Conservation (phyloP, 2,888 invertebrate species). For the Empis livida region DNA sequence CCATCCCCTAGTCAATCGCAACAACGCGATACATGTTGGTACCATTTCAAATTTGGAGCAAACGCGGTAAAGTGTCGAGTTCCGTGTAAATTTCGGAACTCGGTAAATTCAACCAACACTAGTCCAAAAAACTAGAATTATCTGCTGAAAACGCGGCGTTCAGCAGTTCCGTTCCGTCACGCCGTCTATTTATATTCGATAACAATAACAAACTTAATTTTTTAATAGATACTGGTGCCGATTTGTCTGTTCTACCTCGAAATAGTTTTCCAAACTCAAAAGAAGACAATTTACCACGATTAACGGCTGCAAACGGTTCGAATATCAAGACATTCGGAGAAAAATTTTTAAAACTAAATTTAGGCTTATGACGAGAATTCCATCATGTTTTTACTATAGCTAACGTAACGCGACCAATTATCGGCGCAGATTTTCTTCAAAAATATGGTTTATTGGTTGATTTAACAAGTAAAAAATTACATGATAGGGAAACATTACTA, state of each 20-base stretch:
- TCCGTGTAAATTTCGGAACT: neutral
- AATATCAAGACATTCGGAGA: neutral
- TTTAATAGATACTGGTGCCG: neutral
- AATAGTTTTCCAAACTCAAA: neutral
- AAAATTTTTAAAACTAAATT: neutral
- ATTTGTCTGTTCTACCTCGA: neutral
- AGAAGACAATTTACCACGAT: neutral
- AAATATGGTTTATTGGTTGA: neutral
- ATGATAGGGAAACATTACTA: neutral
- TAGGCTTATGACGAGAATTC: neutral
- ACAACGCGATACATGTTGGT: neutral
- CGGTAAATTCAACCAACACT: neutral
- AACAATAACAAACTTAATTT: neutral
- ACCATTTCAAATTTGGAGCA: neutral
- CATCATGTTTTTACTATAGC: neutral
- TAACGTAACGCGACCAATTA: slow-evolving; percentile 8
- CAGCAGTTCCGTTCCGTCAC: neutral
- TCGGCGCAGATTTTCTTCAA: slow-evolving; percentile 9
- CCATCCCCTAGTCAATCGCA: too few species aligned
- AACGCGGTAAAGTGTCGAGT: neutral
- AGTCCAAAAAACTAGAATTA: neutral
- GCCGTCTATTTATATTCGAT: neutral
- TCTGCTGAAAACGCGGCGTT: neutral
- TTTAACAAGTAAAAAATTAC: neutral
- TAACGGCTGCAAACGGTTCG: neutral